Percentiles rank a stretch among this genome's conserved stretches.
phyloP scores from a whole-genome alignment of 2,888 invertebrate species.

The Kuschelorhynchus macadamiae region DNA sequence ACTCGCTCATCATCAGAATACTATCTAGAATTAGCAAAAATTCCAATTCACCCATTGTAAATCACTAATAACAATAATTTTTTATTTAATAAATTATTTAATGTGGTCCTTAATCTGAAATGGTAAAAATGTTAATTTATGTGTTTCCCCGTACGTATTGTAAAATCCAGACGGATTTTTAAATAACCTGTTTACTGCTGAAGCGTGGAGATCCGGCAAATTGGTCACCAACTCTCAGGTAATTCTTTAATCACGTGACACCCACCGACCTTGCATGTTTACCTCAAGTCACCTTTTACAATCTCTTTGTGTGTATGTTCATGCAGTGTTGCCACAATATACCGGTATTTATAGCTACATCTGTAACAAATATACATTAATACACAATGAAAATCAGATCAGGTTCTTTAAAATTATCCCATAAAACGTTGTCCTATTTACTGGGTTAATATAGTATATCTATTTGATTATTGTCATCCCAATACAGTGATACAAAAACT shows the following conservation, averaged over 20 bases:
- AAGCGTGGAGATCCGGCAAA: conserved; percentile 39
- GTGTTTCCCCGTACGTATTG: conserved; percentile 32
- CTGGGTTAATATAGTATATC: no score
- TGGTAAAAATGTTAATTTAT: conserved; percentile 8
- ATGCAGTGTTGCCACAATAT: conserved; percentile 18
- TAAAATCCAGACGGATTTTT: conserved; percentile 42
- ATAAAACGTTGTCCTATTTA: no score
- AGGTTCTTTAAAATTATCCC: no score
- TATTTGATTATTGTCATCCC: no score
- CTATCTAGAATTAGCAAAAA: no score
- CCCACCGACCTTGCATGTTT: conserved; percentile 43
- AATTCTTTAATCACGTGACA: conserved; percentile 42
- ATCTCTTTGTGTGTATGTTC: conserved; percentile 28
- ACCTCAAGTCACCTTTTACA: conserved; percentile 44
- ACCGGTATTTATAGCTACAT: no score
- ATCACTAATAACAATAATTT: no score
- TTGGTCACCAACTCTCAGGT: conserved; percentile 39
- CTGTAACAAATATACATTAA: not conserved
- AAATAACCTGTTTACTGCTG: conserved; percentile 42
- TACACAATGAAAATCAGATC: no score
- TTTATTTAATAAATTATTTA: no score
- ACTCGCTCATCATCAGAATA: no score
- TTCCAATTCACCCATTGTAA: no score
- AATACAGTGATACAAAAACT: no score
- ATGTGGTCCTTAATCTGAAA: not conserved